Base-by-base conservation (phyloP, 2,113 vertebrate species). In the Phaethon lepturus region DNA sequence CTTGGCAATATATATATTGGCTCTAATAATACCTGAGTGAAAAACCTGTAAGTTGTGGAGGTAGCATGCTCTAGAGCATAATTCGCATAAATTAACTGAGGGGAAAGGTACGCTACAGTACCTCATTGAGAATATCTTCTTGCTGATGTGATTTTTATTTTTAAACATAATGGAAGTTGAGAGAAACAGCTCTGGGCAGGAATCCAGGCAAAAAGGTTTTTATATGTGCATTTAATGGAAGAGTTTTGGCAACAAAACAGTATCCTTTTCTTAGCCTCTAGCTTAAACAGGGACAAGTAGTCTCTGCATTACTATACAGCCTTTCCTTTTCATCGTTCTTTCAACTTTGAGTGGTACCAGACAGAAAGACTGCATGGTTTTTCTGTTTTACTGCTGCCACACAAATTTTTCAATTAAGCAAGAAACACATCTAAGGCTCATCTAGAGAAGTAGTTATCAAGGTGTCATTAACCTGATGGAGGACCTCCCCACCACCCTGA, bases 91-190 rank as follows among this genome's bases (percentile, higher is more conserved):
- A 91, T 92, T 95, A 92, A 58, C 40, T 79, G 38, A 86, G 52
- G 26, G 69, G 47, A 88, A 67, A 94, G 88, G 35, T 73, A n/a
- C 66, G 68, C 80, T 88, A 53, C 26, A 90, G 85, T 83, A 74
- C 83, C 60, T 95, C 67, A 56, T 17, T 22, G 6, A 88, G 83
- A 93, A 77, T 89, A 80, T 87, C 87, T 97, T 96, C 90, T 97
- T 16, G 0, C 67, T 86, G 85, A 69, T 82, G 47, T 33, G 14
- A 81, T 95, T 95, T 97, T 95, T 91, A 96, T 94, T 97, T 97
- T 97, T 97, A 95, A 98, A 95, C 85, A 49, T 55, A 96, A 95
- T 96, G 72, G 81, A 96, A 95, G 60, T 91, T 94, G 87, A 90
- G 58, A 92, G 26, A 95, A 97, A 96, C 89, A 93, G 92, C 66